These are phyloP conservation scores for Tinamus guttatus DNA, from an alignment of 2,113 vertebrate species.

Conservation along the genomic window DNA sequence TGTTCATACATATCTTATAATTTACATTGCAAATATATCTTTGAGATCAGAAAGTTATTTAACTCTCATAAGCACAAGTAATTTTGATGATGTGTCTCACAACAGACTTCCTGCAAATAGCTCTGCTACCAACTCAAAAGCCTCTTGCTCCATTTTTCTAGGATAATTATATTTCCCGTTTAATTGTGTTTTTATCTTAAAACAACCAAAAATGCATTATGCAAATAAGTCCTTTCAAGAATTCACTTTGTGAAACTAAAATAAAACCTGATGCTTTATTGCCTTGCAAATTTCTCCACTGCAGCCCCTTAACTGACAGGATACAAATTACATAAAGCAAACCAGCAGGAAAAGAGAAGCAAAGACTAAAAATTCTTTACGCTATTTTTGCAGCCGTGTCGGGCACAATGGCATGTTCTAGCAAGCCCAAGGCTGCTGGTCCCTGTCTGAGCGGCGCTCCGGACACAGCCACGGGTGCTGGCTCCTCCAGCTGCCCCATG, in stretches of 20 bases:
- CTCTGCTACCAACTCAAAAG: not conserved
- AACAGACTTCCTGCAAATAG: not conserved
- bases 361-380: not conserved
- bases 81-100: not conserved
- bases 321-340: not conserved
- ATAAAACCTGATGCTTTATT: slow-evolving; percentile 30
- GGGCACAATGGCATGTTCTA: not conserved
- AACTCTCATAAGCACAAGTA: not conserved
- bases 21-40: slow-evolving; percentile 48
- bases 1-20: not conserved
- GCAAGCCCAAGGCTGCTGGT: not conserved
- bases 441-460: not conserved
- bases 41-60: not conserved
- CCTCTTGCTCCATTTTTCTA: slow-evolving; percentile 8
- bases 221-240: slow-evolving; percentile 57
- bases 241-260: slow-evolving; percentile 52
- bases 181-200: slow-evolving; percentile 63
- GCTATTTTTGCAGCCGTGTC: not conserved
- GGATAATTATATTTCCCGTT: not conserved
- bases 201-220: slow-evolving; percentile 58
- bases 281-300: slow-evolving; percentile 30
- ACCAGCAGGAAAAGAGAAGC: not conserved
- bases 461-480: not conserved
- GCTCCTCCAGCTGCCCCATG: not conserved
- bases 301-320: not conserved